A percentile compares a stretch with the other conserved stretches of the same genome.
phyloP scores from a whole-genome alignment of 2,113 vertebrate species.

The Pollimyrus isidori region DNA sequence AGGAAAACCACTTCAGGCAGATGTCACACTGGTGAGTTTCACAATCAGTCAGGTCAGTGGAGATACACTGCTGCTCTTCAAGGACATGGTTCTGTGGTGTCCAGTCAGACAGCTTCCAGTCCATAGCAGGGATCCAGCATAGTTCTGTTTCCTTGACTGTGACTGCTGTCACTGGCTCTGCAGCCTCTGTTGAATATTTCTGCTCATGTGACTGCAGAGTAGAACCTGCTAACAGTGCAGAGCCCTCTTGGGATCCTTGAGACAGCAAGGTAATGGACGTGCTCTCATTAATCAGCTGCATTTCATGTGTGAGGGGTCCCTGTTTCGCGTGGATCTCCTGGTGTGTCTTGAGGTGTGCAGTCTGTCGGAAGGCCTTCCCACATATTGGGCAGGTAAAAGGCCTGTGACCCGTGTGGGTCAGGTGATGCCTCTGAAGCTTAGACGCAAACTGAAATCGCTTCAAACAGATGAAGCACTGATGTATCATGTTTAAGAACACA shows the following conservation, averaged over 20 bases:
- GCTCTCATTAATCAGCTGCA: not conserved
- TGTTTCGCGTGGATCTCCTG: constrained; percentile 54
- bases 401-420: constrained; percentile 70
- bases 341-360: constrained; percentile 70
- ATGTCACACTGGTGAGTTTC: constrained; percentile 53
- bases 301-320: constrained; percentile 24
- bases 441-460: constrained; percentile 66
- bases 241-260: not conserved
- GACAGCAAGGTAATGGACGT: not conserved
- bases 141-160: not conserved
- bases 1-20: constrained; percentile 60
- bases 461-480: constrained; percentile 53
- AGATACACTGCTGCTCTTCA: constrained; percentile 17
- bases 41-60: constrained; percentile 18
- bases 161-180: not conserved
- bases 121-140: not conserved
- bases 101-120: not conserved
- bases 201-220: constrained; percentile 38
- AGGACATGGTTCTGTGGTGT: constrained; percentile 14
- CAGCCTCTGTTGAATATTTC: constrained; percentile 34
- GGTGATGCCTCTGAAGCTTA: constrained; percentile 70
- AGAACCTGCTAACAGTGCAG: not conserved
- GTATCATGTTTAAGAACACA: constrained; percentile 20
- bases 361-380: constrained; percentile 68
- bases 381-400: constrained; percentile 67